These are phyloP conservation scores for Cotesia typhae DNA, from an alignment of 1,140 invertebrate genomes.

Conservation along the genomic window DNA sequence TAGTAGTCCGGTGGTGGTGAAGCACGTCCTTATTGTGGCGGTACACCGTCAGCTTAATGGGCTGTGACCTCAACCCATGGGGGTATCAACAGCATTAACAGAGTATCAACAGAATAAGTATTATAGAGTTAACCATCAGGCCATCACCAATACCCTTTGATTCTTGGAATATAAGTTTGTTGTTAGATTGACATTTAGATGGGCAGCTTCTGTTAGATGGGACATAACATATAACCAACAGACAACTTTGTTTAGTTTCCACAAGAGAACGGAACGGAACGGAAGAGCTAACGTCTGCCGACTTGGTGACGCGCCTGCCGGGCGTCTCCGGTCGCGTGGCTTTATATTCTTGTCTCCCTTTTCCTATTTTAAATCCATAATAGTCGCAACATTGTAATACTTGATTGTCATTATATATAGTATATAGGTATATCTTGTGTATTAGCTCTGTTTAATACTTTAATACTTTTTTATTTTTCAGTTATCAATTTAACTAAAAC, in stretches of 20 bases:
- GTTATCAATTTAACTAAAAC: conserved; percentile 30
- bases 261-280: conserved; percentile 32
- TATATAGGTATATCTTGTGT: neutral
- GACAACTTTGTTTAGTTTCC: conserved; percentile 57
- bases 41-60: conserved; percentile 57
- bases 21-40: conserved; percentile 59
- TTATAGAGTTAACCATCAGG: too few relatives aligned
- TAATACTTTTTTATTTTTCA: neutral
- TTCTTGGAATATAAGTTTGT: too few relatives aligned
- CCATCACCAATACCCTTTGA: too few relatives aligned
- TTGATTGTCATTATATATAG: conserved; percentile 1
- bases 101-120: too few relatives aligned
- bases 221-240: conserved; percentile 22
- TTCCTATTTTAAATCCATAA: conserved; percentile 44
- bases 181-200: neutral
- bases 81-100: neutral
- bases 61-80: conserved; percentile 50
- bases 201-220: neutral
- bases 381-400: conserved; percentile 33
- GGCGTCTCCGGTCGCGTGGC: conserved; percentile 64
- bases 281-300: conserved; percentile 49
- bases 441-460: neutral
- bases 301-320: conserved; percentile 57
- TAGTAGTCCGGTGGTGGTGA: conserved; percentile 50
- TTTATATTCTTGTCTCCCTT: conserved; percentile 45